phyloP scores from a whole-genome alignment of 2,888 invertebrate genomes.

The Tuta absoluta region DNA sequence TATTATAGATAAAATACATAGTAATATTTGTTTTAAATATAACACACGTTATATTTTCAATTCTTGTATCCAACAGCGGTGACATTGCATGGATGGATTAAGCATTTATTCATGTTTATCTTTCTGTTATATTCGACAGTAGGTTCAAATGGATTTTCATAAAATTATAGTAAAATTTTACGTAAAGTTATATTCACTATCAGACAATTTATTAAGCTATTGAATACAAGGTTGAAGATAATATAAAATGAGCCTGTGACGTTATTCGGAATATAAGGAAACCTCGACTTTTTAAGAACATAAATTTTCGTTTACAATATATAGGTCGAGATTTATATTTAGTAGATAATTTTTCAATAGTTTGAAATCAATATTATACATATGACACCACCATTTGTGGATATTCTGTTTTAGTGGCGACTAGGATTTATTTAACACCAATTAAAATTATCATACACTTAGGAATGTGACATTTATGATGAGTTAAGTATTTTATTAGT shows the following conservation, averaged over 20 bases:
- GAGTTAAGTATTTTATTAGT: not conserved
- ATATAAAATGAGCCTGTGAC: no score
- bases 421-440: constrained; percentile 18
- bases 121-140: no score
- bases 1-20: not conserved
- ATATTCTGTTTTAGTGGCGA: constrained; percentile 23
- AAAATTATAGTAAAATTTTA: no score
- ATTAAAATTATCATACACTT: constrained; percentile 12
- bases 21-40: not conserved
- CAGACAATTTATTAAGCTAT: no score
- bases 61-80: not conserved
- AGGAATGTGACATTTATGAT: constrained; percentile 6
- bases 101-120: not conserved
- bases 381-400: constrained; percentile 2
- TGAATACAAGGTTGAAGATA: no score
- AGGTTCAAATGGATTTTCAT: no score
- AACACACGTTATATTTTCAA: not conserved
- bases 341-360: not conserved
- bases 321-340: not conserved
- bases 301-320: no score
- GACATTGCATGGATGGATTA: not conserved
- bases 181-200: no score
- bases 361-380: not conserved
- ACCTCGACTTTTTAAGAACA: no score
- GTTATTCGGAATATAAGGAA: no score